Evolutionary conservation across 2,888 invertebrate genomes (phyloP).

Genomic region (Holacanthella duospinosa): DNA sequence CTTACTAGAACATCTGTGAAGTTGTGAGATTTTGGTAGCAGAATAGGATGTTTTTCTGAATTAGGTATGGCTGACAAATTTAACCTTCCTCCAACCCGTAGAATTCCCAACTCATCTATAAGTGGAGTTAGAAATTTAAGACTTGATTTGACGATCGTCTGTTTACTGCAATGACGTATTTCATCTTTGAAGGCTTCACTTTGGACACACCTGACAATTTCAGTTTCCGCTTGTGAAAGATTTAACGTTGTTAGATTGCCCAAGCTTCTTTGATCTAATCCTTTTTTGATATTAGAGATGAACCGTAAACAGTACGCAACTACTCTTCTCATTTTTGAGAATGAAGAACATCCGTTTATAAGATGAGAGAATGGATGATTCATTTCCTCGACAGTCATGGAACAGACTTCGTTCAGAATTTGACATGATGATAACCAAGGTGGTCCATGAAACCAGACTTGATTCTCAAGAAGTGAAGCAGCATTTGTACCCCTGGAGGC

Average conservation of each 20-base stretch:
- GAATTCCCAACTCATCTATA: constrained; percentile 16
- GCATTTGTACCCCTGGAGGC: constrained; percentile 26
- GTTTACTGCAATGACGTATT: not conserved
- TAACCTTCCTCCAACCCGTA: constrained; percentile 14
- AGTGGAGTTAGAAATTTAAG: constrained; percentile 16
- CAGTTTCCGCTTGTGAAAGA: not conserved
- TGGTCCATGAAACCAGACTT: constrained; percentile 14
- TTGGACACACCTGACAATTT: not conserved
- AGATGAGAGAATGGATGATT: too few species aligned
- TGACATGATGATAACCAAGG: too few species aligned
- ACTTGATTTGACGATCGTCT: not conserved
- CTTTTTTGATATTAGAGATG: not conserved
- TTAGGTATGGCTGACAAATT: not conserved
- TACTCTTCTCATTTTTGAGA: not conserved
- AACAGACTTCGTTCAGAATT: not conserved
- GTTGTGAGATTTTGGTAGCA: constrained; percentile 8
- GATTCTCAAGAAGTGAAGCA: not conserved
- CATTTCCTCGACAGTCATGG: too few species aligned
- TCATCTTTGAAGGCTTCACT: not conserved
- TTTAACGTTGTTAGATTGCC: not conserved
- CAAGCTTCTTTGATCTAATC: not conserved
- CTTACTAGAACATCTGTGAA: not conserved
- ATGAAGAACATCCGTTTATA: too few species aligned
- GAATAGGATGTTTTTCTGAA: constrained; percentile 10
- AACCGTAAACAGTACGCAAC: not conserved